Evolutionary conservation across 2,888 invertebrate species (phyloP).

Genomic region (Tenodera sinensis): DNA sequence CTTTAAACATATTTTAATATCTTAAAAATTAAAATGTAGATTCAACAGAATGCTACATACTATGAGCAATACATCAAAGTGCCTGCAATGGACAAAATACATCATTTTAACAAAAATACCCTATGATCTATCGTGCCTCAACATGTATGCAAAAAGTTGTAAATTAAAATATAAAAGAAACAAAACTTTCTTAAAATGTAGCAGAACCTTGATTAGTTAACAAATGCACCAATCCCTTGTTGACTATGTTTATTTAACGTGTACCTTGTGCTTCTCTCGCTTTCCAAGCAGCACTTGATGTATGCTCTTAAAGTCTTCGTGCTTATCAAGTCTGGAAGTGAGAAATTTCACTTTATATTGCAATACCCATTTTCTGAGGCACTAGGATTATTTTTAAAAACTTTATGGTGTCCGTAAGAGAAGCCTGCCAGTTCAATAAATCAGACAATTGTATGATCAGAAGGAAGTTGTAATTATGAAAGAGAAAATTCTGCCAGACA

Average conservation of each 20-base stretch:
- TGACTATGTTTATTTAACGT: background rate
- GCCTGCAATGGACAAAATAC: background rate
- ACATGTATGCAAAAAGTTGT: background rate
- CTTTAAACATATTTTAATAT: background rate
- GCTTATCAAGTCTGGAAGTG: no score
- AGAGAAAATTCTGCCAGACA: no score
- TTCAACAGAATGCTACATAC: background rate
- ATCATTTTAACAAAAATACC: background rate
- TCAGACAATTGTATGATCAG: no score
- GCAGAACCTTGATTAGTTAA: background rate
- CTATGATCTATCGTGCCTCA: background rate
- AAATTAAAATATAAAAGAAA: background rate
- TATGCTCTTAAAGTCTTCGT: no score
- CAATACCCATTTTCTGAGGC: no score
- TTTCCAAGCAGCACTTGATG: no score
- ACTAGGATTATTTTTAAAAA: no score
- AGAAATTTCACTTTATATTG: no score
- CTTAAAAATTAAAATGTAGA: background rate
- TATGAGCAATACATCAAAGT: background rate
- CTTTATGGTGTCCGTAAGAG: no score
- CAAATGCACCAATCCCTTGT: background rate
- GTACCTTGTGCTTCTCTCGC: no score
- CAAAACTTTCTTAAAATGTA: background rate
- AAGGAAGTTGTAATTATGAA: no score
- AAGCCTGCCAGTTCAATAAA: no score